Evolutionary conservation across 2,113 vertebrate species (phyloP).

Genomic region (Festucalex cinctus): DNA sequence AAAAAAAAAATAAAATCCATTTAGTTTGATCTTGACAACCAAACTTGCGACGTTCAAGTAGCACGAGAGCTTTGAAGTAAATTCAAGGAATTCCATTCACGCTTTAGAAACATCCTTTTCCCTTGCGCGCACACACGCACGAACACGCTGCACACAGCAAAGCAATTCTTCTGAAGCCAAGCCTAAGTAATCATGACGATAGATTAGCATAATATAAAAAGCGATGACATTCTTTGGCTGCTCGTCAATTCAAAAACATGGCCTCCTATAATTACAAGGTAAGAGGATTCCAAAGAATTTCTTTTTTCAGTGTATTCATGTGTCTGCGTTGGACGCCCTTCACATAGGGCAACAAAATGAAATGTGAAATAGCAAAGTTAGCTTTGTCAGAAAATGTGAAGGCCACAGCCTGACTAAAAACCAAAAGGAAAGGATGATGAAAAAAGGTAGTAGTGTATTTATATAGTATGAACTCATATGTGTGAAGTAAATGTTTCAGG

Average conservation of each 20-base stretch:
- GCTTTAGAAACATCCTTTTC: slow-evolving; percentile 5
- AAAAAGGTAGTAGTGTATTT: too few species aligned
- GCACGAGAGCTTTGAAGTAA: slow-evolving; percentile 18
- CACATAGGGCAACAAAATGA: slow-evolving; percentile 19
- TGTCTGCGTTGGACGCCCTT: slow-evolving; percentile 18
- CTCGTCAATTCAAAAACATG: slow-evolving; percentile 41
- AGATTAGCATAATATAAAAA: slow-evolving; percentile 52
- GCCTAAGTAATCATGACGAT: slow-evolving; percentile 28
- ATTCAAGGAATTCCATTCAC: slow-evolving; percentile 27
- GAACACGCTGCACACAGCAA: neutral
- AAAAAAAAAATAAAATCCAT: slow-evolving; percentile 3
- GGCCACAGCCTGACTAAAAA: slow-evolving; percentile 22
- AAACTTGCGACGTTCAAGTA: slow-evolving; percentile 1
- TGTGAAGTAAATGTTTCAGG: neutral
- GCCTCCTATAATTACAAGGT: slow-evolving; percentile 46
- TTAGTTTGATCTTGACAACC: neutral
- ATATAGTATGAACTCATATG: neutral
- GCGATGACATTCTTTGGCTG: slow-evolving; percentile 28
- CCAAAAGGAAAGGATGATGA: slow-evolving; percentile 3
- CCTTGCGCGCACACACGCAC: neutral
- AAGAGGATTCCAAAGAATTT: slow-evolving; percentile 23
- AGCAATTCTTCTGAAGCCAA: slow-evolving; percentile 36
- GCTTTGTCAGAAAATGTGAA: slow-evolving; percentile 33
- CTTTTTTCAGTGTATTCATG: neutral
- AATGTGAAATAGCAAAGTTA: slow-evolving; percentile 41